Evolutionary conservation across 2,888 invertebrate species (phyloP), one percentile per base, ranked within the genome.

Genomic region (Lasius platythorax): DNA sequence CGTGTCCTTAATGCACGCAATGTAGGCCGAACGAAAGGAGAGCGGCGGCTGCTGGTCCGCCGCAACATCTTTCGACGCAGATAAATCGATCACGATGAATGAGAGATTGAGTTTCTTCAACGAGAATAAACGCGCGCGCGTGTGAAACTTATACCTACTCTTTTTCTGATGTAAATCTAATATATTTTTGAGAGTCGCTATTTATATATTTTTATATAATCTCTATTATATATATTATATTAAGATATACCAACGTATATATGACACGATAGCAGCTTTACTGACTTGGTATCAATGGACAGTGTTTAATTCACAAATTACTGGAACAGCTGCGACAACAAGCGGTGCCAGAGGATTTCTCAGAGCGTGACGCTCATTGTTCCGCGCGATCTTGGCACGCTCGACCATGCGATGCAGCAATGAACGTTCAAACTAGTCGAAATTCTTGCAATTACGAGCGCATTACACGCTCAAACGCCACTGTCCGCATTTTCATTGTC

Each of bases 331-430:
- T 63, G 75, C 74, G 37, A n/a, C 50, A 28, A 50, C 58, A 43
- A 53, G 50, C 66, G 53, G n/a, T 83, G 83, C 82, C 82, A 90
- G 61, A 74, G 67, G 63, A 81, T 83, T 88, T 88, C 90, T 46
- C 82, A 63, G 79, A 85, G 89, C 82, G 84, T 85, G 87, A 84
- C 89, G 81, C 84, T 78, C 83, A 83, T 83, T 84, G 86, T 88
- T 88, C 86, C 85, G 88, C 72, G 70, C 67, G 85, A 89, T 90
- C 91, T 91, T 90, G 90, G 89, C 90, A 91, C 91, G 84, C 78
- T 89, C 8, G 87, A 82, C 85, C 85, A 79, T 46, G 73, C 15
- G 6, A 46, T 23, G 33, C 33, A 61, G 73, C 43, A n/a, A 73
- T 73, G 33, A 23, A 33, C 28, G 30, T 37, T 23, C 28, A 46